These are phyloP conservation scores for Eucidaris tribuloides DNA, from an alignment of 35 echinoderm and acorn worm species.

Conservation along the genomic window DNA sequence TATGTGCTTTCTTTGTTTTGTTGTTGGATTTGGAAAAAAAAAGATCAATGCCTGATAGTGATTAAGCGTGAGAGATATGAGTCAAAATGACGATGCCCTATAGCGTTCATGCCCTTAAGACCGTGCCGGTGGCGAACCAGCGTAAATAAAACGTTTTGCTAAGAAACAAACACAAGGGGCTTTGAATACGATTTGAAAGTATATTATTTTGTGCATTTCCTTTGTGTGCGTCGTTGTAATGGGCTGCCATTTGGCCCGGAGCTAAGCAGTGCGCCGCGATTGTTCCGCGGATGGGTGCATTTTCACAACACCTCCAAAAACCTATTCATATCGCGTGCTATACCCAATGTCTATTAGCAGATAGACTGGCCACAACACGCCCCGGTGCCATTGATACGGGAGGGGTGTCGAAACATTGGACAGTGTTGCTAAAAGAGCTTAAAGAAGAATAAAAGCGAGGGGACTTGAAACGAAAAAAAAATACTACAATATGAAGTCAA, in stretches of 20 bases:
- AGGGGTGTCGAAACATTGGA: background rate
- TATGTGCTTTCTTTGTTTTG: no score
- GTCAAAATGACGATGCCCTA: no score
- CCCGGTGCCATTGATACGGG: background rate
- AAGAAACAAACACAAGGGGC: conserved; percentile 14
- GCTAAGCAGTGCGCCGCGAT: background rate
- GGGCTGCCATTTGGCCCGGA: background rate
- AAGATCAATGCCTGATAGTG: no score
- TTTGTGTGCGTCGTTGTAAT: background rate
- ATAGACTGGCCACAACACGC: background rate
- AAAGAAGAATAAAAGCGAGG: no score
- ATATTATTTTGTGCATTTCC: background rate
- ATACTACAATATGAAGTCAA: no score
- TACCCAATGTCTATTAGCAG: no score
- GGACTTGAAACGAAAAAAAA: no score
- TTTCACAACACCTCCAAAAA: background rate
- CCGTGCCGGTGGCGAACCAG: background rate
- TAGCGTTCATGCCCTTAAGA: no score
- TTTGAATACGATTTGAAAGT: background rate
- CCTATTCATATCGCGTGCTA: no score
- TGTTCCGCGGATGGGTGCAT: background rate
- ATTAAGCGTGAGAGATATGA: no score
- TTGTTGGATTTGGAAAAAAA: no score
- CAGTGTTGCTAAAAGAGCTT: background rate
- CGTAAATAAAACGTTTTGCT: conserved; percentile 38